phyloP scores from a whole-genome alignment of 2,888 invertebrate species.

The Tuberolachnus salignus region DNA sequence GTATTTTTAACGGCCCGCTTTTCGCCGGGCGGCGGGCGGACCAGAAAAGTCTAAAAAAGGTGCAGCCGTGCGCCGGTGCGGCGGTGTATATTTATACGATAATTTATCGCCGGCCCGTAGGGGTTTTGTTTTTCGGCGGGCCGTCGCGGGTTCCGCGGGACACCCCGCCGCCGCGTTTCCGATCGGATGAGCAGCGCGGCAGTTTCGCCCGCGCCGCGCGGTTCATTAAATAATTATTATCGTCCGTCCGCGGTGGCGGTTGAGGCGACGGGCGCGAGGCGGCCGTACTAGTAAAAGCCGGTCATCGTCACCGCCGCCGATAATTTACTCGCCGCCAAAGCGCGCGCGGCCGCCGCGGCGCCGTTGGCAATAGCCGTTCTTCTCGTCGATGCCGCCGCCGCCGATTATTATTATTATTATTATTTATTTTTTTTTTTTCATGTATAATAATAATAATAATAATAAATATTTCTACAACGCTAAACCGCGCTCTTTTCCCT shows the following conservation, averaged over 20 bases:
- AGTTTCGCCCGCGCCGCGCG: conserved; percentile 28
- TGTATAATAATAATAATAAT: too few relatives aligned
- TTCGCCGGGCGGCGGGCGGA: not conserved
- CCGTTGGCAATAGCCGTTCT: conserved; percentile 43
- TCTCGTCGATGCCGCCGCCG: not conserved
- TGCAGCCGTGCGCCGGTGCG: not conserved
- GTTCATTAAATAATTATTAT: conserved; percentile 52
- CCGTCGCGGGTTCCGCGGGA: conserved; percentile 1
- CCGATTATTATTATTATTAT: too few relatives aligned
- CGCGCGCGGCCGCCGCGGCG: conserved; percentile 2
- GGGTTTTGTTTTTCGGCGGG: conserved; percentile 43
- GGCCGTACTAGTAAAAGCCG: conserved; percentile 34
- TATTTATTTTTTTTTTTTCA: too few relatives aligned
- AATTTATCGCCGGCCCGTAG: conserved; percentile 33
- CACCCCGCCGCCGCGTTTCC: conserved; percentile 29
- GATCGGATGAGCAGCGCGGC: conserved; percentile 46
- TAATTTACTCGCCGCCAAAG: conserved; percentile 38
- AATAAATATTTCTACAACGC: conserved; percentile 5
- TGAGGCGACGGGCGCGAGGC: not conserved
- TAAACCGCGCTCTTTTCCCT: conserved; percentile 11
- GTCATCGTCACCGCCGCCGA: conserved; percentile 32
- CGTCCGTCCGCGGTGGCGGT: conserved; percentile 7
- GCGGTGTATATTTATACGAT: not conserved
- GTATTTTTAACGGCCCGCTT: not conserved
- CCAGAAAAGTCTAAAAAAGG: not conserved